Conservation (phyloP, 2,113 vertebrate species). For the Malurus elegans region DNA sequence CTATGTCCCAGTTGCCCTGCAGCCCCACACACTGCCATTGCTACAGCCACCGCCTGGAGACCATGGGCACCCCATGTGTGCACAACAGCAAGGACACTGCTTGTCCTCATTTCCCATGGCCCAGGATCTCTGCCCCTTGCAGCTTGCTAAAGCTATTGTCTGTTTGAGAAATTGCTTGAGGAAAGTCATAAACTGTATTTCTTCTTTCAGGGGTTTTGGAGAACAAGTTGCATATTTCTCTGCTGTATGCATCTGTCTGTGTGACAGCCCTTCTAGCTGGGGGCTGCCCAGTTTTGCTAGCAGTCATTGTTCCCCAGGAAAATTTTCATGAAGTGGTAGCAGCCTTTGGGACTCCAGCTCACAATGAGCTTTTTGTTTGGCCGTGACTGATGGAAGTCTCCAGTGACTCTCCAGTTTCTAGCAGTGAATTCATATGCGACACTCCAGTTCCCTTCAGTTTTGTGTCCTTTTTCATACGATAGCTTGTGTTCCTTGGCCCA, state of each 20-base stretch:
- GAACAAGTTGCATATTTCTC: not conserved
- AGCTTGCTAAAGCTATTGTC: not conserved
- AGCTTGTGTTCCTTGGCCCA: not conserved
- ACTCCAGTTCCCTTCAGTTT: not conserved
- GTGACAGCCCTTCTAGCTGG: not conserved
- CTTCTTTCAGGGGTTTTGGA: not conserved
- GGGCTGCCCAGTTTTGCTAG: not conserved
- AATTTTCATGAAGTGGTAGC: not conserved
- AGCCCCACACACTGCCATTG: accelerated
- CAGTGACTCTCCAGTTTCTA: not conserved
- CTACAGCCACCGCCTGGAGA: accelerated
- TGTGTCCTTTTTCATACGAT: not conserved
- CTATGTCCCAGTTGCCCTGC: accelerated
- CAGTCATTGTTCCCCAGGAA: not conserved
- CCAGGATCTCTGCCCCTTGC: not conserved
- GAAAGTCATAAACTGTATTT: not conserved
- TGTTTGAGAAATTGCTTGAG: not conserved
- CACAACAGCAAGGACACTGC: accelerated
- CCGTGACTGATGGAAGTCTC: not conserved
- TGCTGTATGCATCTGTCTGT: not conserved
- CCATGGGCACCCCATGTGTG: accelerated
- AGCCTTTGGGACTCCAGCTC: not conserved
- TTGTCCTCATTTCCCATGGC: not conserved
- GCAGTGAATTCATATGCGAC: not conserved
- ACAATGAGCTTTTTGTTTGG: not conserved